Evolutionary conservation across 2,113 vertebrate species (phyloP).

Genomic region (Scomber scombrus): DNA sequence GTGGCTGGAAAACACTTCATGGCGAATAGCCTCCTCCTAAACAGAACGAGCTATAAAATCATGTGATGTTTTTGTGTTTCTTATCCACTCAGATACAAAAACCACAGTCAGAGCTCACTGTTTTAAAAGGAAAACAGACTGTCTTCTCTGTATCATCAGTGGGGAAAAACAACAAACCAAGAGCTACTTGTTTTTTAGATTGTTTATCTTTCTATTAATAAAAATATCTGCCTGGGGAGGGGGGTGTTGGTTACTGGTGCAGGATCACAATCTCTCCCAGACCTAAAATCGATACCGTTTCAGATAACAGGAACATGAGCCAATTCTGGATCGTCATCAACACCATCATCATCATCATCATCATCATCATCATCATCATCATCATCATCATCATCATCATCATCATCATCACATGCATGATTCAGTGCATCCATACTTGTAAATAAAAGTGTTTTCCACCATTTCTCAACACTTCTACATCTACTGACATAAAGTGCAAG

Average conservation of each 20-base stretch:
- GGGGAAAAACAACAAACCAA: conserved; percentile 7
- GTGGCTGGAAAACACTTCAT: conserved; percentile 29
- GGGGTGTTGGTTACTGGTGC: too few species aligned
- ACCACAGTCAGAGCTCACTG: conserved; percentile 10
- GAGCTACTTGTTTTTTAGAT: neutral
- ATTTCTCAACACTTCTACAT: neutral
- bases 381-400: conserved; percentile 5
- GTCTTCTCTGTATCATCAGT: neutral
- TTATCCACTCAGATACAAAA: conserved; percentile 8
- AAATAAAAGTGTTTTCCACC: neutral
- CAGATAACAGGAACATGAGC: conserved; percentile 66
- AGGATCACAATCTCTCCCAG: conserved; percentile 24
- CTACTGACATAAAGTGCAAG: neutral
- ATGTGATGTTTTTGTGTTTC: conserved; percentile 54
- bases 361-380: conserved; percentile 7
- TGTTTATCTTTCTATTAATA: conserved; percentile 28
- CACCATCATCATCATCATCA: conserved; percentile 4
- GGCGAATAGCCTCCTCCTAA: neutral
- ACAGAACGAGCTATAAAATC: conserved; percentile 28
- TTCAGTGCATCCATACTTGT: neutral
- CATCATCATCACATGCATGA: neutral
- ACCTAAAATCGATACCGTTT: conserved; percentile 60
- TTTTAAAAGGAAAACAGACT: conserved; percentile 42
- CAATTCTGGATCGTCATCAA: neutral
- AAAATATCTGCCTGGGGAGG: neutral